Conservation (phyloP, 2,888 invertebrate species). For the Iphiclides podalirius region DNA sequence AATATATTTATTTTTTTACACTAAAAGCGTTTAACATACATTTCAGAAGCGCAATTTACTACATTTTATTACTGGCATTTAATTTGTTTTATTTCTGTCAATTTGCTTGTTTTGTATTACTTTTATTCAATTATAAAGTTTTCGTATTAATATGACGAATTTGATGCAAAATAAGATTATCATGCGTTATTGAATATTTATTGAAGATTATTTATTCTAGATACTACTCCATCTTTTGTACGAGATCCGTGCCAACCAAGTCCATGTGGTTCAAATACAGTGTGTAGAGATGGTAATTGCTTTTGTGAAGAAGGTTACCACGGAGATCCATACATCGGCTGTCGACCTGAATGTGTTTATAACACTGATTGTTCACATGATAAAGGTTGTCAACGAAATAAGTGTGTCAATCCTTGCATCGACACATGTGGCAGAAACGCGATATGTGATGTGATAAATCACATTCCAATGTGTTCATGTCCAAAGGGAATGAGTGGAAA, state of each 20-base stretch:
- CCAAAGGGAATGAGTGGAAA: conserved; percentile 84
- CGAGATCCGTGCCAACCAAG: conserved; percentile 81
- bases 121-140: too few relatives aligned
- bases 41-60: too few relatives aligned
- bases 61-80: too few relatives aligned
- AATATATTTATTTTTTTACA: background rate
- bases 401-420: conserved; percentile 86
- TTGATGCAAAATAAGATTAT: too few relatives aligned
- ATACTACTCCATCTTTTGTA: conserved; percentile 33
- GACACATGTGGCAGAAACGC: conserved; percentile 86
- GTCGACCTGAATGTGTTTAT: conserved; percentile 85
- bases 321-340: conserved; percentile 84
- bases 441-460: conserved; percentile 85
- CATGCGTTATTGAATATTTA: too few relatives aligned
- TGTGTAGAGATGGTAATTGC: conserved; percentile 79
- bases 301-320: conserved; percentile 81
- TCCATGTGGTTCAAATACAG: conserved; percentile 83
- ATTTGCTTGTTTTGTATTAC: too few relatives aligned
- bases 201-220: too few relatives aligned
- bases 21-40: too few relatives aligned
- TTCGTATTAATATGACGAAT: too few relatives aligned
- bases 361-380: conserved; percentile 83
- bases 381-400: conserved; percentile 83
- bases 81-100: too few relatives aligned
- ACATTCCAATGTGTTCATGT: conserved; percentile 86